phyloP scores from a whole-genome alignment of 2,113 vertebrate genomes.

The Aix galericulata region DNA sequence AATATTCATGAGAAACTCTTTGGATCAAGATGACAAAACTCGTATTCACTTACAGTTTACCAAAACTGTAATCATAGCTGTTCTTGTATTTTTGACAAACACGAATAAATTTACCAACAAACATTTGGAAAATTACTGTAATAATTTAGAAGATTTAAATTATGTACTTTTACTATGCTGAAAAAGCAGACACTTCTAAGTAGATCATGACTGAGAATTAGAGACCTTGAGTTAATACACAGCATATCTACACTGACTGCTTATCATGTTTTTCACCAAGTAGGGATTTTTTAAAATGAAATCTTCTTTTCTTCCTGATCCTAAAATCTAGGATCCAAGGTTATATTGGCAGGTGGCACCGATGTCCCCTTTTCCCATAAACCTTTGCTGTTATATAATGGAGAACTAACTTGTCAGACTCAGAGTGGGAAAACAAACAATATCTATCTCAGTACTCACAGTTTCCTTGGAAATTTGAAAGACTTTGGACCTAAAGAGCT shows the following conservation, averaged over 20 bases:
- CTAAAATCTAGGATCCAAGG: slow-evolving; percentile 83
- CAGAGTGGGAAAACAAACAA: slow-evolving; percentile 89
- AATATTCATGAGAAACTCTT: not conserved
- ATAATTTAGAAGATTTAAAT: not conserved
- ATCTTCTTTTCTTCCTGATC: slow-evolving; percentile 34
- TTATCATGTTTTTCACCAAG: not conserved
- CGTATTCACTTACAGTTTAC: not conserved
- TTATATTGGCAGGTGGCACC: slow-evolving; percentile 88
- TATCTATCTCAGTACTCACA: slow-evolving; percentile 87
- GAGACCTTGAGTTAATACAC: not conserved
- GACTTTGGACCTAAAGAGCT: slow-evolving; percentile 68
- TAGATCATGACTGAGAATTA: not conserved
- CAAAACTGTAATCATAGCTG: not conserved
- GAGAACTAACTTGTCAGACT: slow-evolving; percentile 95
- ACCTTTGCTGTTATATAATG: slow-evolving; percentile 92
- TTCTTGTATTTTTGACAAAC: not conserved
- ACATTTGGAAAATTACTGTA: not conserved
- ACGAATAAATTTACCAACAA: not conserved
- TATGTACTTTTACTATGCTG: not conserved
- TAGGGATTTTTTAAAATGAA: not conserved
- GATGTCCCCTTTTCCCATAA: slow-evolving; percentile 91
- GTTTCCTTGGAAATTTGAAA: slow-evolving; percentile 79
- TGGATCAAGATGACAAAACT: not conserved
- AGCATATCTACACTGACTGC: not conserved
- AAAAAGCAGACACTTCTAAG: not conserved